phyloP scores from a whole-genome alignment of 2,888 invertebrate genomes.

The Loripinus fragilis region DNA sequence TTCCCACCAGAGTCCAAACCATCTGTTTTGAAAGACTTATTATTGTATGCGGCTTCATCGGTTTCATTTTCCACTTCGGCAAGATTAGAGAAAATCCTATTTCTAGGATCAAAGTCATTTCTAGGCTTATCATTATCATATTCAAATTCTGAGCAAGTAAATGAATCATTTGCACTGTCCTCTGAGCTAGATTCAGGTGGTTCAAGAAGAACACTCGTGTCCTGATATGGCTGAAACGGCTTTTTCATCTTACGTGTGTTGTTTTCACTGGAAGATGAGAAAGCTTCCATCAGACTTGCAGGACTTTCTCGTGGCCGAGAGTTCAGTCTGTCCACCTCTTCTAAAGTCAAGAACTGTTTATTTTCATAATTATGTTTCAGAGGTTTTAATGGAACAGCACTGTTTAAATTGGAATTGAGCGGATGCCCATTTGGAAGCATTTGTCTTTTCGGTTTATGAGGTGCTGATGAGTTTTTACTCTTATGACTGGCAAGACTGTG shows the following conservation, averaged over 20 bases:
- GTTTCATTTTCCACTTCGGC: slow-evolving; percentile 81
- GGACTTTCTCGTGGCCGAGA: slow-evolving; percentile 92
- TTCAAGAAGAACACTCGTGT: slow-evolving; percentile 81
- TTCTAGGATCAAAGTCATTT: slow-evolving; percentile 83
- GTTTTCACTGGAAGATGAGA: slow-evolving; percentile 89
- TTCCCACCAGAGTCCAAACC: slow-evolving; percentile 97
- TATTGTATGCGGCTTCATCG: slow-evolving; percentile 70
- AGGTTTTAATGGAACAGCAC: slow-evolving; percentile 10
- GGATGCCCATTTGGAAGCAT: slow-evolving; percentile 65
- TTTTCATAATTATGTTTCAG: slow-evolving; percentile 59
- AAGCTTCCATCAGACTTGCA: slow-evolving; percentile 95
- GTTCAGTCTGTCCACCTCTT: slow-evolving; percentile 96
- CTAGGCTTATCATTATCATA: slow-evolving; percentile 89
- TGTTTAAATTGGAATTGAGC: slow-evolving; percentile 35
- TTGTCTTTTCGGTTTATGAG: slow-evolving; percentile 60
- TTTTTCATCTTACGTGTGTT: slow-evolving; percentile 68
- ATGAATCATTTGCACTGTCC: slow-evolving; percentile 97
- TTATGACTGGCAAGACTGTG: slow-evolving; percentile 77
- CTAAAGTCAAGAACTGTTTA: slow-evolving; percentile 88
- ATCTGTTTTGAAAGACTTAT: slow-evolving; percentile 86
- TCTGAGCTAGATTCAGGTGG: slow-evolving; percentile 87
- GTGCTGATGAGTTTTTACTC: slow-evolving; percentile 74
- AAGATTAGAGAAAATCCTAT: slow-evolving; percentile 86
- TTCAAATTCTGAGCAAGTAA: slow-evolving; percentile 99
- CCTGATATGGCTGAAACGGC: slow-evolving; percentile 68